Evolutionary conservation across 2,797 vertebrate genomes (phyloP), one percentile per base, ranked within the genome.

Genomic region (Halcyon leucocephala): DNA sequence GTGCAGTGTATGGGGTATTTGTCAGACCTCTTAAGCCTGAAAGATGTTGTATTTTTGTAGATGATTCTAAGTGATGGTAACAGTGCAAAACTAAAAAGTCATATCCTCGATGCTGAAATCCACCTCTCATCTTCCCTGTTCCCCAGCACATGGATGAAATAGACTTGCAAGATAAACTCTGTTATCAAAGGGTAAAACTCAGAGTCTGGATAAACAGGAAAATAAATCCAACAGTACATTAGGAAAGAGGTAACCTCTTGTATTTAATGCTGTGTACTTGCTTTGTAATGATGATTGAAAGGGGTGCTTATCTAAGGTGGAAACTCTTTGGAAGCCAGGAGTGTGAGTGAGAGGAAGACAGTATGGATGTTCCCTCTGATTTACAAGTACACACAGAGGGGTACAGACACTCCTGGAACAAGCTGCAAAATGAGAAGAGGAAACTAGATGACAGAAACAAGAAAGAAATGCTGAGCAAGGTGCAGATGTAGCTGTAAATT

Each of bases 321-420:
- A 55, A 83, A 35, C 3, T 44, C 28, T 44, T 61, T 70, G 14
- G 46, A 61, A 82, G 62, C 39, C 7, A 57, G 44, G 26, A 82
- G 49, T 0, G 0, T 57, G 3, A 87, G 46, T n/a, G n/a, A n/a
- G n/a, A n/a, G n/a, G n/a, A n/a, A n/a, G n/a, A 37, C 46, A 69
- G 64, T 51, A 52, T 66, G 77, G 66, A 61, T 84, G 55, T 82
- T 93, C 58, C 10, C 18, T 44, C 24, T 1, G 0, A 69, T 90
- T 69, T 70, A 21, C 0, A 8, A 82, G 24, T 35, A 12, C 21
- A 57, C 0, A 0, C 0, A 4, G 14, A 74, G 8, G 14, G 14
- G 9, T 87, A 57, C 42, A 55, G 55, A 42, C 18, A 17, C 28
- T 60, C 35, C 72, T 74, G 46, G 41, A 89, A 65, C 39, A 71